Base-by-base conservation (phyloP, 1,140 invertebrate genomes). In the Drosophila tristis region DNA sequence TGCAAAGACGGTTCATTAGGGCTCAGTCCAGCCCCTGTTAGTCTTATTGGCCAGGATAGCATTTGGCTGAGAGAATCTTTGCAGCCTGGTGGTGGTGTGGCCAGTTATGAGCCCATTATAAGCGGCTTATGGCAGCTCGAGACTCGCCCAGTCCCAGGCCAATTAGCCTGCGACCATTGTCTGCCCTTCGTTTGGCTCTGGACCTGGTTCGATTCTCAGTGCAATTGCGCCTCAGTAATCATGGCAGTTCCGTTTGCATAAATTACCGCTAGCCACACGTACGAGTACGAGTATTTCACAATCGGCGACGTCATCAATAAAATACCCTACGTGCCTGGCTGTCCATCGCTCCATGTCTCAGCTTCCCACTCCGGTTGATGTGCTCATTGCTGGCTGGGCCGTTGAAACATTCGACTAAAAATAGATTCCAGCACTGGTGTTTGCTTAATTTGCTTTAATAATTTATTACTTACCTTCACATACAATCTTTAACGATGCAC, bases 401-500 rank as follows among this genome's bases (percentile, higher is more conserved):
- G 66, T 59, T 73, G 65, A 75, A 59, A 57, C 59, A 56, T 20
- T 44, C 47, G 6, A 53, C 78, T 86, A 82, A 57, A 76, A 76
- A 89, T 87, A 87, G 75, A 59, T 25, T 55, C 63, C 45, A 15
- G 57, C 35, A 47, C 35, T 71, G 47, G 68, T 51, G 55, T 29
- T 49, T 59, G 57, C 43, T 82, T 64, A 58, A 70, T 53, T 79
- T 68, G 67, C 45, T 67, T 68, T 60, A 51, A 54, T 81, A 71
- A 74, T 87, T 85, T 75, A 85, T 78, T 63, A 47, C 73, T 63
- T 70, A 49, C 73, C 74, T 85, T 77, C 67, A 78, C 74, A 78
- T 56, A 78, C 57, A 81, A 74, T 70, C 56, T 76, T 74, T 62
- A 72, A 55, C 58, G 56, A 55, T 71, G 60, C 44, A 60, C 60